Base-by-base conservation (phyloP, 2,113 vertebrate species). In the Erythrocercus mccallii region DNA sequence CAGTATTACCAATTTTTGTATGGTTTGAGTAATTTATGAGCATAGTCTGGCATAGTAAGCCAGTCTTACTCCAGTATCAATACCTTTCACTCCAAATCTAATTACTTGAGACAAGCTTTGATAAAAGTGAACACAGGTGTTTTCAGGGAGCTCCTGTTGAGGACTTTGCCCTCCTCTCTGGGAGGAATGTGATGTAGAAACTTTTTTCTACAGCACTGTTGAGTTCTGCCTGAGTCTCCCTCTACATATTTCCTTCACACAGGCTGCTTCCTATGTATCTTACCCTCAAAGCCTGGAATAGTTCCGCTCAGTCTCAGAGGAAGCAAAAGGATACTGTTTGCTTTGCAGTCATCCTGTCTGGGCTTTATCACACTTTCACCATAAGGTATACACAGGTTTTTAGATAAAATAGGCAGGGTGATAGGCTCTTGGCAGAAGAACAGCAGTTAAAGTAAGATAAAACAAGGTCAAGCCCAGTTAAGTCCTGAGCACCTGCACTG, bases 271-370 rank as follows among this genome's bases (percentile, higher is more conserved):
- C 19, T 78, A 76, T n/a, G 37, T 20, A 15, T 1, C 0, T 48
- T 64, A 6, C 22, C 5, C 18, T 11, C 40, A 40, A 81, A 64
- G 19, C 9, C 38, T 47, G 33, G 12, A 79, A 42, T 10, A 60
- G 0, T 4, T 51, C 28, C 24, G 9, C 2, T 4, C 22, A 16
- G 11, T 10, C 10, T 48, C 48, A 27, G 15, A 6, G 45, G 22
- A 33, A 4, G 3, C 5, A 64, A 86, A 88, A 7, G 11, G 16
- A 35, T 64, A 28, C 18, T 25, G 13, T 54, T 54, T 25, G 27
- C 18, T 81, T 68, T 62, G 11, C 31, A 88, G 23, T 62, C 23
- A 42, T 4, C 31, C 51, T 64, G 17, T 21, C 37, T 0, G 2
- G 40, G 37, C 15, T 72, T 62, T 76, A 24, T 37, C 42, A 70